phyloP scores from a whole-genome alignment of 2,888 invertebrate genomes.

The Hypercompe scribonia region DNA sequence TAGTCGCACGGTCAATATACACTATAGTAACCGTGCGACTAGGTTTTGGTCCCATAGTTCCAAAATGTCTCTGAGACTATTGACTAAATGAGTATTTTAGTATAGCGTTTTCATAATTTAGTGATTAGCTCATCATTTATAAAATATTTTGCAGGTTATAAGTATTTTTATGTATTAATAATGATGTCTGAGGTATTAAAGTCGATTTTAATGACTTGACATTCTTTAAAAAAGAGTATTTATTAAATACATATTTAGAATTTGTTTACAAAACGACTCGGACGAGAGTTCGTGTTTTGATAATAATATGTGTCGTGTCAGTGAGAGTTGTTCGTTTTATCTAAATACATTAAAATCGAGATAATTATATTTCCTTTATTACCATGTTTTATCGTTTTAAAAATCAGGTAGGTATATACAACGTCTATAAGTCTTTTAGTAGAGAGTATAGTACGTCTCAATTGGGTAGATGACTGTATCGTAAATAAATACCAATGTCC shows the following conservation, averaged over 20 bases:
- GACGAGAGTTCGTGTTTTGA: not conserved
- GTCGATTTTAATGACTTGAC: not conserved
- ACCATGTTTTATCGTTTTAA: not conserved
- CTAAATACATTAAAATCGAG: not conserved
- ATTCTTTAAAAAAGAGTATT: not conserved
- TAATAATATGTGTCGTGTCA: not conserved
- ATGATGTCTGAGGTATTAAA: not conserved
- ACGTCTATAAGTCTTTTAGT: too few relatives aligned
- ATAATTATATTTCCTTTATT: not conserved
- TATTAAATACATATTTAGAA: not conserved
- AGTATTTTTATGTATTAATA: not conserved
- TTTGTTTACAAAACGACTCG: not conserved
- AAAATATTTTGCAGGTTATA: not conserved
- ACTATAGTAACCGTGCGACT: fast-evolving
- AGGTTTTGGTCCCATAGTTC: not conserved
- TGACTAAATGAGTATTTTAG: not conserved
- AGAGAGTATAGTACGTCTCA: too few relatives aligned
- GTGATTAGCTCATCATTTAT: not conserved
- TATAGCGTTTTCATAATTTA: not conserved
- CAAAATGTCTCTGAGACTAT: not conserved
- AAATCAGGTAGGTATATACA: too few relatives aligned
- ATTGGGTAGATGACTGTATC: too few relatives aligned
- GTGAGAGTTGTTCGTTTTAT: not conserved
- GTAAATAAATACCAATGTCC: too few relatives aligned
- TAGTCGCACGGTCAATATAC: too few relatives aligned